Evolutionary conservation across 2,888 invertebrate genomes (phyloP), one percentile per base, ranked within the genome.

Genomic region (Meiosimyza platycephala): DNA sequence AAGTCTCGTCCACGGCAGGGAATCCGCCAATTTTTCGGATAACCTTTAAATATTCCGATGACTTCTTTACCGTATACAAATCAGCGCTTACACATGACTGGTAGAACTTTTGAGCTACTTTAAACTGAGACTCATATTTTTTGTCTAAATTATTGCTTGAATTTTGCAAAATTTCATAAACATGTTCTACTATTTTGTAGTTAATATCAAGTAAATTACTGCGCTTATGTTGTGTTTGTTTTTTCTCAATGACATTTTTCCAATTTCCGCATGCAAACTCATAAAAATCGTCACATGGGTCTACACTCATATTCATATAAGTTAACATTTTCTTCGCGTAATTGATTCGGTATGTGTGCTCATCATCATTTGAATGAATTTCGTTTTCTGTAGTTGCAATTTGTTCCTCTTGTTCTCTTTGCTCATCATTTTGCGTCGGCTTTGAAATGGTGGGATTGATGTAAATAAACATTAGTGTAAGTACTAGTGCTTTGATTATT

Each of bases 201-300:
- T 72, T 33, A 18, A 85, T 81, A 50, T 86, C 85, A 11, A 82
- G 33, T 0, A 84, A 78, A 72, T 83, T 82, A 65, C 75, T 84
- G 1, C 85, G 81, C 72, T 82, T 85, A 3, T 77, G 74, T 1
- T 60, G 50, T 0, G 80, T 47, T 33, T 79, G 80, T 0, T 79
- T 76, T 9, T 81, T 78, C 28, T 72, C 73, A 4, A 80, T 80
- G 0, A 79, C 80, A 59, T 81, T 76, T 7, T 80, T 80, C 82
- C 83, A 85, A 72, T 85, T 85, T 9, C 85, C 85, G 22, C 86
- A 85, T 0, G 86, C 83, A 67, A 80, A 85, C 69, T 85, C 83
- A 52, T 86, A 86, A 68, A 85, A 86, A 66, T 86, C 83, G 12
- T 85, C 81, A 54, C 86, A 85, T 0, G 85, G 85, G 18, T 79